Conservation (phyloP, 2,113 vertebrate genomes). For the Corydoras sp. region DNA sequence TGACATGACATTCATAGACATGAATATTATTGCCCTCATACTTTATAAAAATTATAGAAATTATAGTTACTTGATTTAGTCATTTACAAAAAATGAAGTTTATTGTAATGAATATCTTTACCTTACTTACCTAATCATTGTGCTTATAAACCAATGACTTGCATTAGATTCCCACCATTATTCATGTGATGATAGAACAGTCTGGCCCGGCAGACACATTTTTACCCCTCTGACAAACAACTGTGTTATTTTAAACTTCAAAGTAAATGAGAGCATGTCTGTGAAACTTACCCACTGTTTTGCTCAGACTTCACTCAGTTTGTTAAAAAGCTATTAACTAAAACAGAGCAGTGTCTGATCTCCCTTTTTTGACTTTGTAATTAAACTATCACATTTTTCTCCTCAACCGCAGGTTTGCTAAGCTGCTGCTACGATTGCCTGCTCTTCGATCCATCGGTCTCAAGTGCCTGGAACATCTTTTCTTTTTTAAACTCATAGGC, state of each 20-base stretch:
- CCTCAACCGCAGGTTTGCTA: slow-evolving; percentile 68
- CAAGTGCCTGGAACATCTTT: slow-evolving; percentile 80
- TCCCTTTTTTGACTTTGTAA: background rate
- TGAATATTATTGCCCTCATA: too few relatives aligned
- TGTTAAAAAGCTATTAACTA: slow-evolving; percentile 4
- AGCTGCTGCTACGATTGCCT: slow-evolving; percentile 72
- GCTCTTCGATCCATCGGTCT: slow-evolving; percentile 75
- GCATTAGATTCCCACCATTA: background rate
- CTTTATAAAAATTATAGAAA: too few relatives aligned
- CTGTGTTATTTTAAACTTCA: slow-evolving; percentile 15
- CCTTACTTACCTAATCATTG: too few relatives aligned
- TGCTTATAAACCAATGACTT: too few relatives aligned
- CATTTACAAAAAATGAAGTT: too few relatives aligned
- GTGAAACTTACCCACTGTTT: background rate
- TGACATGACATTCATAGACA: too few relatives aligned
- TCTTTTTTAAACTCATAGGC: slow-evolving; percentile 82
- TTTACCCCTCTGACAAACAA: background rate
- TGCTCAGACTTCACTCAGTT: slow-evolving; percentile 3
- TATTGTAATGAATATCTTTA: too few relatives aligned
- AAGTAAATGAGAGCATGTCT: slow-evolving; percentile 30
- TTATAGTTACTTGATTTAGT: too few relatives aligned
- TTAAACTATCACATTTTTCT: background rate
- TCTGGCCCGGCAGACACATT: background rate
- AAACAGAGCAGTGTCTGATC: background rate
- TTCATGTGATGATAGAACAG: background rate